Evolutionary conservation across 2,797 vertebrate species (phyloP), one percentile per base, ranked within the genome.

Genomic region (Aplochiton taeniatus): DNA sequence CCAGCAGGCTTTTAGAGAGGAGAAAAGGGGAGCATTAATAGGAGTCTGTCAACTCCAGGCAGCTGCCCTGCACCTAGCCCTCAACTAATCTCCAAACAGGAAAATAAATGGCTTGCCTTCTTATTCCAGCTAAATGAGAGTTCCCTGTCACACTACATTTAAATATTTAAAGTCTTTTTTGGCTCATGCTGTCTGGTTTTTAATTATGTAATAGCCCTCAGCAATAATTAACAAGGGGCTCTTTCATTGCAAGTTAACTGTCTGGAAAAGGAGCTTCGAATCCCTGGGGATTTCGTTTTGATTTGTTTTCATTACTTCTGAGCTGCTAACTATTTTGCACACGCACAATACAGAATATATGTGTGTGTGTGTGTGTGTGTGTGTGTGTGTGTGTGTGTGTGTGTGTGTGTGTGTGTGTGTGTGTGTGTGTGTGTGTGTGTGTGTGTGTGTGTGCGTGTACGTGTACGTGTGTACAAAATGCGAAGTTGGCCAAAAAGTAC

Each of bases 21-120:
- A 58, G 9, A 9, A 70, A 41, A 60, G 48, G n/a, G 12, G 50
- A 54, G 56, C 72, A 68, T 79, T 81, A 69, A 67, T 66, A 68
- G 45, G 16, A 11, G 20, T 65, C 56, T 47, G 58, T 31, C 47
- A 50, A 46, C 66, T 57, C 14, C 46, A 44, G 60, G 61, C 17
- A 64, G 13, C 54, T 16, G 11, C 46, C 54, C 50, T 69, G 20
- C 11, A 50, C 11, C 18, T 6, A 47, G 16, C 56, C 11, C 61
- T 50, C 53, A 55, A 61, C 66, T 42, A 0, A 51, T 68, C 52
- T 17, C 31, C n/a, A 41, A 11, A 13, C 63, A 61, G 43, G 10
- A 64, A 43, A 50, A 19, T 41, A 41, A 41, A 42, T 31, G 10
- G 9, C 14, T 42, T 8, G 12, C 11, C 20, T 58, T 77, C 14